Percentiles rank a stretch among this genome's conserved stretches.
Conservation (phyloP, 2,113 vertebrate genomes). For the Ctenomys sociabilis region DNA sequence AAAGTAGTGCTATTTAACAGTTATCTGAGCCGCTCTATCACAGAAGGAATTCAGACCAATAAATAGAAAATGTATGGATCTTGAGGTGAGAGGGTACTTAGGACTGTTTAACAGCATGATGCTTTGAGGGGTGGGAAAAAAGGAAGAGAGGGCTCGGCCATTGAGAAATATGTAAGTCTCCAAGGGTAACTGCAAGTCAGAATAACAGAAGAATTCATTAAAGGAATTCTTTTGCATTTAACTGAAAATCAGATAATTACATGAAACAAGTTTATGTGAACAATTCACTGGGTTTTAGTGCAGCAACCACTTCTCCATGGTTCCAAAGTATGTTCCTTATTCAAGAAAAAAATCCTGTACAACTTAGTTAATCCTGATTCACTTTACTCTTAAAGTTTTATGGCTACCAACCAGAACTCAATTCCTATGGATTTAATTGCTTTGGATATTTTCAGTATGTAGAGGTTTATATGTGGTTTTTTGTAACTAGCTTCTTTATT, state of each 20-base stretch:
- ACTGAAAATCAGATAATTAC: not conserved
- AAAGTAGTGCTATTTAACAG: not conserved
- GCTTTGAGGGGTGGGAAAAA: not conserved
- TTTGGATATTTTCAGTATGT: not conserved
- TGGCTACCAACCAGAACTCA: not conserved
- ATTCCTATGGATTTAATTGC: not conserved
- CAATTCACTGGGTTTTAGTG: not conserved
- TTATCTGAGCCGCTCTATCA: not conserved
- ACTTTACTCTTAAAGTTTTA: not conserved
- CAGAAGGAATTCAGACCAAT: not conserved
- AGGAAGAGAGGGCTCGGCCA: not conserved
- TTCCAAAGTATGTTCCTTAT: not conserved
- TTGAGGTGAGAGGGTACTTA: not conserved
- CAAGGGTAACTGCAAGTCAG: not conserved
- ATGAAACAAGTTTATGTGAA: not conserved
- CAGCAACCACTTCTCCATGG: not conserved
- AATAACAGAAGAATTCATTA: not conserved
- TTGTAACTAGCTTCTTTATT: not conserved
- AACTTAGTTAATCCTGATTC: not conserved
- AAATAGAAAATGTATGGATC: not conserved
- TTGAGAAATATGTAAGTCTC: not conserved
- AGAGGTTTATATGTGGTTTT: not conserved
- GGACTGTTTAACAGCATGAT: not conserved
- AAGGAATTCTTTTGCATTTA: not conserved
- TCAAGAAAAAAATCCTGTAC: not conserved